Percentiles rank a stretch among this genome's conserved stretches.
These are phyloP conservation scores for Pachyrhynchus sulphureomaculatus DNA, from an alignment of 1,140 invertebrate species.

Conservation along the genomic window DNA sequence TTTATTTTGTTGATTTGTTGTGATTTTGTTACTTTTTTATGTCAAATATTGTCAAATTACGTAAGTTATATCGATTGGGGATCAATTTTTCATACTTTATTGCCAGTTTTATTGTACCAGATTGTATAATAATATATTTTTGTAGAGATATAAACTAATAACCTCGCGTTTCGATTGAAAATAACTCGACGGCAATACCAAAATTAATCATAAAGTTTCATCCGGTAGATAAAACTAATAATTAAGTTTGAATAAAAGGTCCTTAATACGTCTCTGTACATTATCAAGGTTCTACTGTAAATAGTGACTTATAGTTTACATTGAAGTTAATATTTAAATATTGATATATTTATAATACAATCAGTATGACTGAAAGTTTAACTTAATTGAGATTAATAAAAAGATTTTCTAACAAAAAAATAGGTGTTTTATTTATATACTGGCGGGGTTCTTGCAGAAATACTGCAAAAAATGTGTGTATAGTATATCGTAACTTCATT, in stretches of 20 bases:
- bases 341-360: constrained; percentile 51
- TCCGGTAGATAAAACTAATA: background rate
- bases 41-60: constrained; percentile 36
- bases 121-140: background rate
- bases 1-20: constrained; percentile 37
- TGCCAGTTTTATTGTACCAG: background rate
- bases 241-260: background rate
- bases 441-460: too few species aligned
- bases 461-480: too few species aligned
- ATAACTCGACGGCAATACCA: too few species aligned
- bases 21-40: constrained; percentile 39
- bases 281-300: constrained; percentile 44
- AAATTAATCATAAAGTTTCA: too few species aligned
- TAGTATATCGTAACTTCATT: too few species aligned
- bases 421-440: constrained; percentile 19
- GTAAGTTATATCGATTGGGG: constrained; percentile 31
- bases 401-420: constrained; percentile 42
- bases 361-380: constrained; percentile 49
- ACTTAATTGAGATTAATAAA: constrained; percentile 45
- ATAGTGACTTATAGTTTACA: constrained; percentile 39
- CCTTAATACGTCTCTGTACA: constrained; percentile 35
- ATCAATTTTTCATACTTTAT: background rate
- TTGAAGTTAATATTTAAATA: constrained; percentile 45
- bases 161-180: background rate
- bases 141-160: too few species aligned